phyloP scores from a whole-genome alignment of 2,113 vertebrate species.

The Percina caprodes region DNA sequence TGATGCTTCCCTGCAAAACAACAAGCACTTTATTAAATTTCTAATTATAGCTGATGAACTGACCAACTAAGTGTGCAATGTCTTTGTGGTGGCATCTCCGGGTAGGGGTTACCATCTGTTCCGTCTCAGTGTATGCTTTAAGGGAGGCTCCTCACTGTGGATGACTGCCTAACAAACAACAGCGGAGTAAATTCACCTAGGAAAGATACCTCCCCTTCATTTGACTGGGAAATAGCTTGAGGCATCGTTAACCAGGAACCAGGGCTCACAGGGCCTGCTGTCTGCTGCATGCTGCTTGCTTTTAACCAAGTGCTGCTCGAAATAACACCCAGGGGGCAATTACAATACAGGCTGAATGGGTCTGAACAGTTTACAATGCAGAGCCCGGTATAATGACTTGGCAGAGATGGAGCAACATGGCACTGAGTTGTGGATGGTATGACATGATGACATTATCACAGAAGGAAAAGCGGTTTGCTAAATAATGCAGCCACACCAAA shows the following conservation, averaged over 20 bases:
- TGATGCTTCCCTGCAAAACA: slow-evolving; percentile 44
- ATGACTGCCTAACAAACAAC: slow-evolving; percentile 76
- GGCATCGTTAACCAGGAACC: slow-evolving; percentile 77
- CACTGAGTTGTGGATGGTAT: background rate
- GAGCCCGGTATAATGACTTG: slow-evolving; percentile 24
- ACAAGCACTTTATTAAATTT: slow-evolving; percentile 51
- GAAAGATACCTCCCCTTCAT: slow-evolving; percentile 79
- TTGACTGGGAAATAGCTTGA: slow-evolving; percentile 85
- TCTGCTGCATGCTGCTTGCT: slow-evolving; percentile 40
- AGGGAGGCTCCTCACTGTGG: slow-evolving; percentile 71
- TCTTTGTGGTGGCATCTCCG: slow-evolving; percentile 72
- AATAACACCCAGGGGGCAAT: slow-evolving; percentile 49
- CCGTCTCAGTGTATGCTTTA: slow-evolving; percentile 77
- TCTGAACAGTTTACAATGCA: slow-evolving; percentile 33
- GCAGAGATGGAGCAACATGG: slow-evolving; percentile 29
- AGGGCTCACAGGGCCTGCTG: slow-evolving; percentile 40
- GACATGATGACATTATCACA: slow-evolving; percentile 7
- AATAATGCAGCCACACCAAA: background rate
- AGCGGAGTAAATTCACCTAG: slow-evolving; percentile 64
- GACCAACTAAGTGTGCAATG: slow-evolving; percentile 49
- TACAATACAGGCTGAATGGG: slow-evolving; percentile 33
- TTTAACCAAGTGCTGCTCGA: slow-evolving; percentile 46
- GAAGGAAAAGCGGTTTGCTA: background rate
- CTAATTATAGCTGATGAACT: slow-evolving; percentile 58
- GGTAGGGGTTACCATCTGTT: slow-evolving; percentile 80